Conservation (phyloP, 2,113 vertebrate genomes). For the Anolis sagrei region DNA sequence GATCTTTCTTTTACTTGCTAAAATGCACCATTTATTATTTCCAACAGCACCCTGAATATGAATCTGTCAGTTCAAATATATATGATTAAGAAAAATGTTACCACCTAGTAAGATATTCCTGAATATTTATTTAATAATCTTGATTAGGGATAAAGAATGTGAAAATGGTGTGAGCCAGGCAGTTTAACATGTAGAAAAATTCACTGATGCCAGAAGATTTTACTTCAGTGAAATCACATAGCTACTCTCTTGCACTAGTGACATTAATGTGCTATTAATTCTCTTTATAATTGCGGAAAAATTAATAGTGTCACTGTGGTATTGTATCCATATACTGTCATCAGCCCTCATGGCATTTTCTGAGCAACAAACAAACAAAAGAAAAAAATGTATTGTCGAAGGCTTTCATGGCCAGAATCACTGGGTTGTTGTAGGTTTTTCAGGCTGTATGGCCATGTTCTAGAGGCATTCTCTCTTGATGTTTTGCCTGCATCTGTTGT, state of each 20-base stretch:
- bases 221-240: conserved; percentile 39
- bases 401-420: too few species aligned
- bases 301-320: background rate
- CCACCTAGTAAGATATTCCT: background rate
- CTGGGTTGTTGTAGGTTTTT: too few species aligned
- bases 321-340: background rate
- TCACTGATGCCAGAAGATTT: background rate
- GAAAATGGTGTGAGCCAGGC: background rate
- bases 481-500: too few species aligned
- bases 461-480: too few species aligned
- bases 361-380: background rate
- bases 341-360: background rate
- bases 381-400: too few species aligned
- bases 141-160: background rate
- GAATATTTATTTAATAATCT: conserved; percentile 41
- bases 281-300: background rate
- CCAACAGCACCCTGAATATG: conserved; percentile 1
- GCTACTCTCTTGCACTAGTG: conserved; percentile 17
- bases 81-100: background rate
- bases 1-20: background rate
- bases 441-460: too few species aligned
- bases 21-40: background rate
- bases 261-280: conserved; percentile 21
- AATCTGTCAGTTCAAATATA: conserved; percentile 19
- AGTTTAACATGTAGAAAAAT: background rate